Evolutionary conservation across 2,113 vertebrate genomes (phyloP).

Genomic region (human (Homo sapiens)): DNA sequence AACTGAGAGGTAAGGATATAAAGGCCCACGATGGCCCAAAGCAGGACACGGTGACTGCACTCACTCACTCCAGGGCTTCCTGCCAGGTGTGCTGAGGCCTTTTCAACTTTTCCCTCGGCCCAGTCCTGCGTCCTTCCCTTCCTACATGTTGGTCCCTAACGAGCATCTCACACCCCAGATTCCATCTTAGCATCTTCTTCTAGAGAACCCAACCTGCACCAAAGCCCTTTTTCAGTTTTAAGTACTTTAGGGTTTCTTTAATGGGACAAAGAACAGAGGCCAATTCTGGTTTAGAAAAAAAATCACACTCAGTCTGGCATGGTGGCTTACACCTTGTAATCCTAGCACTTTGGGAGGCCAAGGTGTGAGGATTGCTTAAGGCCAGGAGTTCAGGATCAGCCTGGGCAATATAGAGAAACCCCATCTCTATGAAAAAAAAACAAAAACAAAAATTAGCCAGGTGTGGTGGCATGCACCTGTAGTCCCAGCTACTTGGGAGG

Average conservation of each 20-base stretch:
- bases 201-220: background rate
- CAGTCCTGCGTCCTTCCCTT: background rate
- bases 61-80: background rate
- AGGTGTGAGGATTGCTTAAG: no score
- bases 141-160: background rate
- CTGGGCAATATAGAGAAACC: no score
- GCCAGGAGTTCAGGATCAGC: no score
- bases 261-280: background rate
- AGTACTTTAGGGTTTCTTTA: background rate
- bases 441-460: no score
- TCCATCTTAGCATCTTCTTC: background rate
- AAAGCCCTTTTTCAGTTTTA: background rate
- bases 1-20: background rate
- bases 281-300: background rate
- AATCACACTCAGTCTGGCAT: background rate
- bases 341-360: no score
- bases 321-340: no score
- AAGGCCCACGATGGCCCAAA: background rate
- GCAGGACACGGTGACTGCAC: background rate
- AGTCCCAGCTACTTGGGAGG: no score
- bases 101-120: background rate
- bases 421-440: no score
- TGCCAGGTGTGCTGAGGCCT: background rate
- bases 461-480: no score
- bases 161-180: background rate